These are phyloP conservation scores for Lonchura striata DNA, from an alignment of 2,113 vertebrate genomes.

Conservation along the genomic window DNA sequence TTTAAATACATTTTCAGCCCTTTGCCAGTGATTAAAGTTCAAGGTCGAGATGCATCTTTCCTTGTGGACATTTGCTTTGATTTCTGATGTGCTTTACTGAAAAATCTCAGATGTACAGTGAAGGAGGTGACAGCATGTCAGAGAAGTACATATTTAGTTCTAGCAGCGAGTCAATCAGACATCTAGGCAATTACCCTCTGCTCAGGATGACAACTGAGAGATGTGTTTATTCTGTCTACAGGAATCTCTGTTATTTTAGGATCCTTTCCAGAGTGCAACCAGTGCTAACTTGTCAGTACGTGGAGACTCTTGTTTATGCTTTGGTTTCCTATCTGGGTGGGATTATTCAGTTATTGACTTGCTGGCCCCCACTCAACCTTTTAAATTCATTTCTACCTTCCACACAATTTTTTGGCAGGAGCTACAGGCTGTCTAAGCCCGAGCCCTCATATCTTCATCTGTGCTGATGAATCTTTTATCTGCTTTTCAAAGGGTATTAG, in stretches of 20 bases:
- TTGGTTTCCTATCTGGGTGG: conserved; percentile 66
- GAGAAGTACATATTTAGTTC: conserved; percentile 49
- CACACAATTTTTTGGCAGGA: conserved; percentile 51
- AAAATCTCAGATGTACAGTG: neutral
- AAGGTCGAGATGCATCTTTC: conserved; percentile 45
- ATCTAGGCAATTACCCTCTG: conserved; percentile 61
- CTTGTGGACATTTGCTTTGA: conserved; percentile 53
- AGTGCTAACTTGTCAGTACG: conserved; percentile 62
- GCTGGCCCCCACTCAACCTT: conserved; percentile 65
- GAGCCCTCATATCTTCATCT: conserved; percentile 63
- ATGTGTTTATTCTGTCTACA: conserved; percentile 67
- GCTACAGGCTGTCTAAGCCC: conserved; percentile 21
- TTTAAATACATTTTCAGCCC: neutral
- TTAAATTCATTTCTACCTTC: conserved; percentile 61
- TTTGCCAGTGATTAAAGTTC: conserved; percentile 17
- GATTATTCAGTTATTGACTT: conserved; percentile 70
- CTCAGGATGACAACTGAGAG: conserved; percentile 64
- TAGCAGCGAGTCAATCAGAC: conserved; percentile 61
- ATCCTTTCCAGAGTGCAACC: conserved; percentile 61
- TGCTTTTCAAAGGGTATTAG: conserved; percentile 36
- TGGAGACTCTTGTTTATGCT: conserved; percentile 61
- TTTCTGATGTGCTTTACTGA: conserved; percentile 44
- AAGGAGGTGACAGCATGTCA: conserved; percentile 56
- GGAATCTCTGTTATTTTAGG: conserved; percentile 68
- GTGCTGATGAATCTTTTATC: conserved; percentile 54